Conservation (phyloP, 2,797 vertebrate genomes). For the Craterocephalus amniculus region DNA sequence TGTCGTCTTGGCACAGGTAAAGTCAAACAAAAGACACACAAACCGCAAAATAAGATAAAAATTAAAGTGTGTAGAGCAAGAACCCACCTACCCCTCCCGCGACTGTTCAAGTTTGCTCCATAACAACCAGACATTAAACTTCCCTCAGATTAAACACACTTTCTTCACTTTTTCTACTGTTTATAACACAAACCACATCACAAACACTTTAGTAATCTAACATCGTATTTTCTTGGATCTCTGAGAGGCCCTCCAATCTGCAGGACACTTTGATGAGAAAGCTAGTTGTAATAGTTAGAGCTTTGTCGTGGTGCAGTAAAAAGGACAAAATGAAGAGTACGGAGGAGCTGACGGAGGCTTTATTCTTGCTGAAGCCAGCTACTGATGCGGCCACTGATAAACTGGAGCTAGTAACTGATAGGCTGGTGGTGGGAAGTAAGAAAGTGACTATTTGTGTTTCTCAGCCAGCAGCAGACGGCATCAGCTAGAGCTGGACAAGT, state of each 20-base stretch:
- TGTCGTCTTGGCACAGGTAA: constrained; percentile 10
- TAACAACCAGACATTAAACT: not conserved
- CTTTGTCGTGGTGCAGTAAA: not conserved
- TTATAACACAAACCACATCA: too few relatives aligned
- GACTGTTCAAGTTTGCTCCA: not conserved
- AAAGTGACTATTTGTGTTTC: too few relatives aligned
- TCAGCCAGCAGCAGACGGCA: not conserved
- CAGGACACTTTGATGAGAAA: not conserved
- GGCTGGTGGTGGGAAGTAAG: not conserved
- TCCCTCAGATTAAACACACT: not conserved
- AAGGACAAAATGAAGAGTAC: not conserved
- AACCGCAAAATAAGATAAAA: not conserved
- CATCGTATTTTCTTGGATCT: not conserved
- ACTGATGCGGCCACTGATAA: not conserved
- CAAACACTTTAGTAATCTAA: too few relatives aligned
- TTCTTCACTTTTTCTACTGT: too few relatives aligned
- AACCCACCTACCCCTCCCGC: too few relatives aligned
- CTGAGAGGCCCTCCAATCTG: not conserved
- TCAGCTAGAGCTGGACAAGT: not conserved
- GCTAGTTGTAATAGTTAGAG: not conserved
- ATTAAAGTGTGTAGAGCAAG: not conserved
- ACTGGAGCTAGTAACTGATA: not conserved
- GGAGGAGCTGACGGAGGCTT: not conserved
- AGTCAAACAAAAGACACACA: not conserved
- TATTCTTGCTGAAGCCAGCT: constrained; percentile 2